These are phyloP conservation scores for Bilobella aurantiaca DNA, from an alignment of 1,140 invertebrate species.

Conservation along the genomic window DNA sequence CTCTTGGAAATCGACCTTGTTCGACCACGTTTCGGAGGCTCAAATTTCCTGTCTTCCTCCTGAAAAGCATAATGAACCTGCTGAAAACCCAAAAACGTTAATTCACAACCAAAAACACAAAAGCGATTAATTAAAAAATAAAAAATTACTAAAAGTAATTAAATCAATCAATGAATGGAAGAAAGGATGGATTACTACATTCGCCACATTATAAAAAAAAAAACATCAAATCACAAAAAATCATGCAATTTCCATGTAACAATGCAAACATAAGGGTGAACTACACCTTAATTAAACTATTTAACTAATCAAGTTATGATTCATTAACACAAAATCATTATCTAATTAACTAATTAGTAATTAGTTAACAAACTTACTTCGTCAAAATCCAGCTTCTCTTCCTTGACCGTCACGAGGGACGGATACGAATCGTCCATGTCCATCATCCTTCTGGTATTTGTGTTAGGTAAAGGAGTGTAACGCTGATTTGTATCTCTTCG, in stretches of 20 bases:
- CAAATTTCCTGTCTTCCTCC: constrained; percentile 54
- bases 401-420: constrained; percentile 12
- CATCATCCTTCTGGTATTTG: neutral
- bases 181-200: neutral
- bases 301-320: neutral
- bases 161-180: neutral
- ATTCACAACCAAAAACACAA: too few species aligned
- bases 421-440: constrained; percentile 20
- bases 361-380: constrained; percentile 12
- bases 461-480: neutral
- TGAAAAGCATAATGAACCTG: constrained; percentile 37
- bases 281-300: neutral
- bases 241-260: neutral
- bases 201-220: neutral
- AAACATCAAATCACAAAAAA: too few species aligned
- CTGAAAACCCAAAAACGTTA: too few species aligned
- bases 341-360: neutral
- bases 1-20: constrained; percentile 65
- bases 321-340: neutral
- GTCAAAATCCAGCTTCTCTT: constrained; percentile 26
- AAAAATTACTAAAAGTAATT: constrained; percentile 8
- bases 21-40: constrained; percentile 71
- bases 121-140: too few species aligned
- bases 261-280: neutral
- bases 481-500: neutral